Percentiles rank a stretch among this genome's conserved stretches.
Evolutionary conservation across 1,140 invertebrate species (phyloP).

Genomic region (Zaprionus davidi): DNA sequence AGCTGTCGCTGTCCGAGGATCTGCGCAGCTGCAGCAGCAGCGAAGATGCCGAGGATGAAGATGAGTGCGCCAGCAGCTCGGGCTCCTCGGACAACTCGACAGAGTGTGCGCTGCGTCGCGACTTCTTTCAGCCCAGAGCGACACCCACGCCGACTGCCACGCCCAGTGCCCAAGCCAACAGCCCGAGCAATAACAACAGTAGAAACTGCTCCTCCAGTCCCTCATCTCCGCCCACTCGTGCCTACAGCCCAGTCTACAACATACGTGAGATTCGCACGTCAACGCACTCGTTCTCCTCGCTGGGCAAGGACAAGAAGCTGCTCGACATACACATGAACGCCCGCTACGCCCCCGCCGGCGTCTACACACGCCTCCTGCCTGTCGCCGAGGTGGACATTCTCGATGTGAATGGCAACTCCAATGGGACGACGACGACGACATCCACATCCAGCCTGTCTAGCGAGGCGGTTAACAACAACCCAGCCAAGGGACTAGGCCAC

Average conservation of each 20-base stretch:
- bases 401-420: slow-evolving; percentile 60
- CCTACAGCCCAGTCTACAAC: slow-evolving; percentile 83
- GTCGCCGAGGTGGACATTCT: slow-evolving; percentile 53
- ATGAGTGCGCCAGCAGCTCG: slow-evolving; percentile 70
- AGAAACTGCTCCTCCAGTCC: background rate
- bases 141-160: slow-evolving; percentile 11
- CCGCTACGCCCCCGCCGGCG: slow-evolving; percentile 49
- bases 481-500: slow-evolving; percentile 78
- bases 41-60: slow-evolving; percentile 71
- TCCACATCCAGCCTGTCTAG: slow-evolving; percentile 29
- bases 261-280: slow-evolving; percentile 82
- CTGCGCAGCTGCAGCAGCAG: slow-evolving; percentile 71
- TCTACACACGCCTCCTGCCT: slow-evolving; percentile 59
- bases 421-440: slow-evolving; percentile 24
- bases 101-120: slow-evolving; percentile 63
- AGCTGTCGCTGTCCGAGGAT: slow-evolving; percentile 72
- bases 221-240: slow-evolving; percentile 35
- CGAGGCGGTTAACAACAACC: slow-evolving; percentile 82
- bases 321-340: slow-evolving; percentile 79
- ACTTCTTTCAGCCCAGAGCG: slow-evolving; percentile 46
- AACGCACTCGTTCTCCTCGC: slow-evolving; percentile 78
- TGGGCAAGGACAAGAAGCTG: slow-evolving; percentile 83
- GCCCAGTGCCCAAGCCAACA: background rate
- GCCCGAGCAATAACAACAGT: background rate
- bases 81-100: slow-evolving; percentile 78